Base-by-base conservation (phyloP, 2,888 invertebrate genomes). In the Mythimna loreyi region DNA sequence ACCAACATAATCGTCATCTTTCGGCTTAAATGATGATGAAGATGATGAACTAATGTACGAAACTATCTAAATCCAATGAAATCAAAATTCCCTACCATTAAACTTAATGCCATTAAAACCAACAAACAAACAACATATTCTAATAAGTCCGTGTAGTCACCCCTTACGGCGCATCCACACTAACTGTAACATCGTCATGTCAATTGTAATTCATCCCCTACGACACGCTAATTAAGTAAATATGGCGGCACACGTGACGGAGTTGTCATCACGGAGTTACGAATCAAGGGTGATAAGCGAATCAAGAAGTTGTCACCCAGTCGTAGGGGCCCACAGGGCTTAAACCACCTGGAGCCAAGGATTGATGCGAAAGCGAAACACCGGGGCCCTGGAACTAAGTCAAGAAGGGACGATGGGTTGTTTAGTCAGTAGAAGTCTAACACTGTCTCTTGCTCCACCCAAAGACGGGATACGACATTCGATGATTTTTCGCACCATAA, bases 161-260 rank as follows among this genome's bases (percentile, higher is more conserved):
- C 67, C 59, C 45, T 49, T 23, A 9, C 21, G 28, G 28, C 40
- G 2, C 56, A 47, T 73, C 45, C 52, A 36, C 49, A 47, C 36
- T 33, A 47, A 56, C 77, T 62, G 58, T 69, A 62, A 65, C 64
- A 33, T 28, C 40, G 43, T 36, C 60, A 30, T 9, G 43, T 66
- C 66, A 60, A 78, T 80, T 78, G 78, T 80, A 60, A 80, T 75
- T 69, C 80, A 80, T 70, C 76, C 80, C 78, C 53, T n/a, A 57
- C 45, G 36, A 49, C 62, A 43, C 43, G 66, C 56, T 78, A 78
- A 78, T 78, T 78, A 78, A 75, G 76, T 76, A 80, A 78, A 78
- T 78, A 78, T 78, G 70, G 65, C 40, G 49, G n/a, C 67, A 59
- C 36, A 66, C 81, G 77, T 75, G 80, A 70, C 49, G 49, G 36